Conservation (phyloP, 2,888 invertebrate genomes). For the Anoplius nigerrimus region DNA sequence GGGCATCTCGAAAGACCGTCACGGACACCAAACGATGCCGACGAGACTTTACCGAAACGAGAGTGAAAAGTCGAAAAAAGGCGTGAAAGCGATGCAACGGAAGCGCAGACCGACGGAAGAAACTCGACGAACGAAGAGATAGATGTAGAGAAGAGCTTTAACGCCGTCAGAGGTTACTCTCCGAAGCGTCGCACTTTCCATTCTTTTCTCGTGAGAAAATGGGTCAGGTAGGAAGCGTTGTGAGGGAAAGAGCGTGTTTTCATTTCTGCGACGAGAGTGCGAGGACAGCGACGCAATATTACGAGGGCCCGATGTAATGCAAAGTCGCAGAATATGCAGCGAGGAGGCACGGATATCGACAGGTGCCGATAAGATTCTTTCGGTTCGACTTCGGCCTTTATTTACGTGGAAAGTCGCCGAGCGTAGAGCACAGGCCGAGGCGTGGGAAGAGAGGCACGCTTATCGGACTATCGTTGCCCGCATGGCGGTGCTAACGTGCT, state of each 20-base stretch:
- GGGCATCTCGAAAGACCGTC: slow-evolving; percentile 22
- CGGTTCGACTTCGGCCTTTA: slow-evolving; percentile 25
- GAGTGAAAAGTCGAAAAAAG: slow-evolving; percentile 29
- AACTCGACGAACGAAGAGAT: too few relatives aligned
- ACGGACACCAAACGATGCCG: slow-evolving; percentile 27
- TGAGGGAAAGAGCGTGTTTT: too few relatives aligned
- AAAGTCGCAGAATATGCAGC: slow-evolving; percentile 1
- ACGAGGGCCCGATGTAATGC: not conserved
- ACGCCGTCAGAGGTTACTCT: too few relatives aligned
- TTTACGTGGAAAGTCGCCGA: slow-evolving; percentile 29
- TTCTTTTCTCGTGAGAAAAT: too few relatives aligned
- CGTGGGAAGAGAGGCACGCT: slow-evolving; percentile 64
- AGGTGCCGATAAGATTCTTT: slow-evolving; percentile 11
- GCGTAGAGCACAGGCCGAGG: slow-evolving; percentile 32
- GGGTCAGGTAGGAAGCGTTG: too few relatives aligned
- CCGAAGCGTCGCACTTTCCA: too few relatives aligned
- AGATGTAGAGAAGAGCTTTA: too few relatives aligned
- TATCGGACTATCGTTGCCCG: slow-evolving; percentile 64
- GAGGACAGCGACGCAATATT: too few relatives aligned
- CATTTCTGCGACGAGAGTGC: too few relatives aligned
- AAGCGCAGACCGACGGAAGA: too few relatives aligned
- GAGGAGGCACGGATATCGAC: slow-evolving; percentile 10
- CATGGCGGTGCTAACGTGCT: slow-evolving; percentile 55
- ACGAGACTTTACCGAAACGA: slow-evolving; percentile 36
- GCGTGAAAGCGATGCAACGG: slow-evolving; percentile 21